Base-by-base conservation (phyloP, 2,113 vertebrate species). In the Alethe castanea region DNA sequence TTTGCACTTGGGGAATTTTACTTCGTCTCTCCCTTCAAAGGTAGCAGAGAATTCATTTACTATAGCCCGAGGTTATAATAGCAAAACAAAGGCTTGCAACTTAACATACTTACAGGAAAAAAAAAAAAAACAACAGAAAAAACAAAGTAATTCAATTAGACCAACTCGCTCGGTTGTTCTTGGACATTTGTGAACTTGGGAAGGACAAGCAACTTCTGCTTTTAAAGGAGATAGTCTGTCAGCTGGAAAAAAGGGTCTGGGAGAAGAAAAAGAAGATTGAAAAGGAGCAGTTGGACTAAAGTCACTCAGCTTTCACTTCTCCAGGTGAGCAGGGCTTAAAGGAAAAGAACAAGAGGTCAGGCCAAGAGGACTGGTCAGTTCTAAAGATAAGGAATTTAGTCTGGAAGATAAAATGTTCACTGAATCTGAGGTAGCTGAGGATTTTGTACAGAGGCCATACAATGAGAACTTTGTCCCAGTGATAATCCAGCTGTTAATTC, bases 21-120 rank as follows among this genome's bases (percentile, higher is more conserved):
- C 97, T 98, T 98, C 97, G 98, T 98, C 96, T 98, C 96, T 96
- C 94, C 96, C 96, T 98, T 98, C 98, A 98, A 98, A 99, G 90
- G 88, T 97, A 98, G 97, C 96, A 97, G 97, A 95, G 97, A 98
- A 98, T 98, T 98, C 97, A 98, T 98, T 99, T 98, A 98, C 98
- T 98, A 97, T 96, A 95, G 97, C 98, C 98, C 40, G 94, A 96
- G 98, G 98, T 98, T 97, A 97, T 59, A 88, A 92, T 97, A 98
- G 97, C 97, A 98, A 98, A 98, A 98, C 97, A 98, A 98, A 98
- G 97, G 90, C 95, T 97, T 83, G 93, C 84, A 97, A 97, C 95
- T 96, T 97, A 97, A 92, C 92, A 94, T 97, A 94, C 84, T 98
- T 97, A 53, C 33, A 57, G 70, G 17, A 19, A 56, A 54, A 54